Evolutionary conservation across 2,888 invertebrate genomes (phyloP), one percentile per base, ranked within the genome.

Genomic region (Rhamphomyia laevipes): DNA sequence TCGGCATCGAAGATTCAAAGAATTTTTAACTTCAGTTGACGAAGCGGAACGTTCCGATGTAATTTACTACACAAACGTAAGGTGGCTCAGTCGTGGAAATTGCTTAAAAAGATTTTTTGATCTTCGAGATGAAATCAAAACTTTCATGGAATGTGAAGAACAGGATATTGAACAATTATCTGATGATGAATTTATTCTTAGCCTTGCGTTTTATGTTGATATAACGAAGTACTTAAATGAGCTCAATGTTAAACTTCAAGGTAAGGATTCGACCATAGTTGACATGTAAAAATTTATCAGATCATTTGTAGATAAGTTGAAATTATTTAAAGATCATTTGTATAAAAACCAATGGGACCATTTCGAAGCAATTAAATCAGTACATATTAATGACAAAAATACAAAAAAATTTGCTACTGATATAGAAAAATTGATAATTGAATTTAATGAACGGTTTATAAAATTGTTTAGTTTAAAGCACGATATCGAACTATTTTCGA

Each of bases 171-270:
- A 30, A 21, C 27, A 43, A 43, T 43, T 43, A 21, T 43, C 43
- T 30, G 23, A 21, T 21, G 6, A 33, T 33, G 33, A 33, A 33
- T 3, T 33, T 33, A 33, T 13, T 6, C 33, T 33, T 33, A 33
- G 33, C n/a, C 27, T 43, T 9, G 43, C 43, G 15, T 43, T 43
- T 23, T 43, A 21, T 23, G 43, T 43, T 43, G 43, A 43, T 23
- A 43, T 43, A 12, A 43, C 31, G 27, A 43, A 27, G 23, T 43
- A 43, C 16, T 16, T 43, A 43, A 43, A 43, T 43, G 43, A 43
- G 31, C 16, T 43, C 43, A 43, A 43, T 43, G 23, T 23, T 43
- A 43, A 43, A 27, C 43, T 43, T n/a, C 27, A 43, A 43, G 31
- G 30, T 2, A 43, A 27, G 30, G 30, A 27, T 7, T 33, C 33